Evolutionary conservation across 2,113 vertebrate genomes (phyloP).

Genomic region (Aphelocoma coerulescens): DNA sequence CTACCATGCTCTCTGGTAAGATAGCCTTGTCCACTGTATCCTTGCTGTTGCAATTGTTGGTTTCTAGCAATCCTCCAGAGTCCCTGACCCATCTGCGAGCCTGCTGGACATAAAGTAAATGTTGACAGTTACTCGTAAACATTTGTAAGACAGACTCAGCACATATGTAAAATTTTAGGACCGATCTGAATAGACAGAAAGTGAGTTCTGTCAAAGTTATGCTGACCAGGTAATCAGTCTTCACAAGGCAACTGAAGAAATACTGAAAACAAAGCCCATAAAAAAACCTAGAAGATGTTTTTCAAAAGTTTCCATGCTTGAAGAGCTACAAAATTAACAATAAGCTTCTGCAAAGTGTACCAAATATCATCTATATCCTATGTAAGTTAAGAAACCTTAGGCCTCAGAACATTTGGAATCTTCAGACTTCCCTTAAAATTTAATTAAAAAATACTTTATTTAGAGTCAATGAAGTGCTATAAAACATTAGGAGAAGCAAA

Average conservation of each 20-base stretch:
- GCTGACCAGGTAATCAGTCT: not conserved
- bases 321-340: not conserved
- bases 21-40: slow-evolving; percentile 79
- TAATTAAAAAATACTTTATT: not conserved
- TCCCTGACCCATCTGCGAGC: slow-evolving; percentile 94
- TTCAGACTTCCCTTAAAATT: not conserved
- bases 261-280: not conserved
- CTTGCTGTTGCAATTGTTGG: slow-evolving; percentile 91
- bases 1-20: slow-evolving; percentile 74
- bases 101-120: slow-evolving; percentile 54
- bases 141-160: not conserved
- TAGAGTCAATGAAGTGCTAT: not conserved
- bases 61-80: slow-evolving; percentile 96
- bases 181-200: not conserved
- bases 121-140: not conserved
- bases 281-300: not conserved
- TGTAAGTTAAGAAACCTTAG: not conserved
- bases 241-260: not conserved
- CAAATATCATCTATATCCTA: not conserved
- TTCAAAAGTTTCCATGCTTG: not conserved
- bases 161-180: not conserved
- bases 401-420: not conserved
- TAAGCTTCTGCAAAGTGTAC: not conserved
- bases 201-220: not conserved
- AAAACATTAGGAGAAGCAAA: not conserved